Evolutionary conservation across 2,888 invertebrate genomes (phyloP).

Genomic region (Heteropelma amictum): DNA sequence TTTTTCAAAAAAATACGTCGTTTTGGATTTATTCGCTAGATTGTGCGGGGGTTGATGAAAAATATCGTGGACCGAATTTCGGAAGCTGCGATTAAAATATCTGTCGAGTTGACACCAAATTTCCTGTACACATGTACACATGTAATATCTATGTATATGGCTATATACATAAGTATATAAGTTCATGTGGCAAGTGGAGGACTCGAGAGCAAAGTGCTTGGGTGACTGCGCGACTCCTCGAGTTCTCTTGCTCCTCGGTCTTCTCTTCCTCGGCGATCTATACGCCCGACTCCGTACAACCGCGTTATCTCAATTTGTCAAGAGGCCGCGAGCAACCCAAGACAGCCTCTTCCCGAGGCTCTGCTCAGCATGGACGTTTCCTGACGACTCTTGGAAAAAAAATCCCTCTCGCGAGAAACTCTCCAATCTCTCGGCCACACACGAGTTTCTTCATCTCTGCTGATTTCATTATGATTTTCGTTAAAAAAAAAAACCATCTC

Average conservation of each 20-base stretch:
- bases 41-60: background rate
- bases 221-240: conserved; percentile 37
- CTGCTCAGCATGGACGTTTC: conserved; percentile 2
- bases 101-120: background rate
- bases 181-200: conserved; percentile 43
- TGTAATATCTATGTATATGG: background rate
- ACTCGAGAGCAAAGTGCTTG: conserved; percentile 47
- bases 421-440: background rate
- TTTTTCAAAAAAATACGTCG: too few relatives aligned
- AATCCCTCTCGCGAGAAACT: background rate
- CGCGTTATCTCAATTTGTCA: conserved; percentile 55
- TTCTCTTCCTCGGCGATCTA: conserved; percentile 23
- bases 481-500: too few relatives aligned
- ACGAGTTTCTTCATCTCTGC: too few relatives aligned
- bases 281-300: conserved; percentile 29
- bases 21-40: background rate
- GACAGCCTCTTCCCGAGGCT: conserved; percentile 27
- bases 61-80: background rate
- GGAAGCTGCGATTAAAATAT: background rate
- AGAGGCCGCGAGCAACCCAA: conserved; percentile 35
- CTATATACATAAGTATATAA: conserved; percentile 14
- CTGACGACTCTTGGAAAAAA: conserved; percentile 25
- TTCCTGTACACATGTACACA: background rate
- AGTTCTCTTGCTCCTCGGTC: conserved; percentile 7
- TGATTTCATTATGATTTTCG: too few relatives aligned